Percentiles rank a stretch among this genome's conserved stretches.
phyloP scores from a whole-genome alignment of 1,140 invertebrate genomes.

The Sycophila sp. region DNA sequence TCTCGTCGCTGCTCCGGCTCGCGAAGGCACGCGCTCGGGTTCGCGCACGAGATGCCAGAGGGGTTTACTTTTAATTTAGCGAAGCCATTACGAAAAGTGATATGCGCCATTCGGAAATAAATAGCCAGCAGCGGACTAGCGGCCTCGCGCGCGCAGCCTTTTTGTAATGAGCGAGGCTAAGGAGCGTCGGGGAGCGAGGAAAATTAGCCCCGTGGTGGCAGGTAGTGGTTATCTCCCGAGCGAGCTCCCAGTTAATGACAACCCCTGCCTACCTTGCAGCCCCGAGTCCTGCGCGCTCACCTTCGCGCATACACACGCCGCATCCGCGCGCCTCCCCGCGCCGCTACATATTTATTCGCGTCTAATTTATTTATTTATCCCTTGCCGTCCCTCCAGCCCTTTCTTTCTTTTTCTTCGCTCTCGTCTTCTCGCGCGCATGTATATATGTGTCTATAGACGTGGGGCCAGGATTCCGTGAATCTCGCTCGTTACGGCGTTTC shows the following conservation, averaged over 20 bases:
- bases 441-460: neutral
- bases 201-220: slow-evolving; percentile 64
- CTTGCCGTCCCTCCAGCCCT: neutral
- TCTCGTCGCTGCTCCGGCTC: no score
- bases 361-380: slow-evolving; percentile 29
- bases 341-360: no score
- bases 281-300: slow-evolving; percentile 12
- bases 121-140: slow-evolving; percentile 28
- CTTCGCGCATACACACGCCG: neutral
- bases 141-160: slow-evolving; percentile 51
- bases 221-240: slow-evolving; percentile 64
- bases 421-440: neutral
- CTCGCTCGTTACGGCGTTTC: no score
- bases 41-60: no score
- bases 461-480: no score
- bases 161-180: slow-evolving; percentile 53
- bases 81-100: slow-evolving; percentile 53
- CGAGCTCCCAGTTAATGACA: slow-evolving; percentile 67
- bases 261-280: slow-evolving; percentile 51
- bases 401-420: neutral
- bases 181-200: slow-evolving; percentile 47
- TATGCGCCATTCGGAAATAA: slow-evolving; percentile 55
- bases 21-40: no score
- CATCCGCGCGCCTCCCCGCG: no score
- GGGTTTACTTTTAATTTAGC: slow-evolving; percentile 52